phyloP scores from a whole-genome alignment of 2,113 vertebrate genomes.

The Sebastes schlegelii region DNA sequence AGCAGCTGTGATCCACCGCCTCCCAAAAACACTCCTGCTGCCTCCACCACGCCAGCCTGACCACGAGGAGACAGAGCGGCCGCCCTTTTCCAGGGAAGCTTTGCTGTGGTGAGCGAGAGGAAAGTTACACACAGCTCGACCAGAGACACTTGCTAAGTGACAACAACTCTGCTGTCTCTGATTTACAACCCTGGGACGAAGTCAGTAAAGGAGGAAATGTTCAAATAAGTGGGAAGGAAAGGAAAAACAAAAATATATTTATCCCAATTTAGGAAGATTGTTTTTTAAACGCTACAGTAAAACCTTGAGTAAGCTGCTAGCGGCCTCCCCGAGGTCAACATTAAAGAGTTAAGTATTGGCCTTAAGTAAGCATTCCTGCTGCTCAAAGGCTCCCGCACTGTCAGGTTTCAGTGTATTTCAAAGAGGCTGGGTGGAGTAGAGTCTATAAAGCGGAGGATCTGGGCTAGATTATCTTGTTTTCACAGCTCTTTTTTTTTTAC shows the following conservation, averaged over 20 bases:
- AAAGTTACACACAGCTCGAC: constrained; percentile 30
- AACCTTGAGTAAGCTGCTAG: not conserved
- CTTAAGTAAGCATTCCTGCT: constrained; percentile 17
- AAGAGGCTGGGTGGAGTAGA: constrained; percentile 35
- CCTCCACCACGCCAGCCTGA: constrained; percentile 42
- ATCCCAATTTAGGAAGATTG: not conserved
- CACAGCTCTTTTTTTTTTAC: constrained; percentile 19
- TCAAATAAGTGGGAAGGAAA: not conserved
- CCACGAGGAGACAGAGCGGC: constrained; percentile 52
- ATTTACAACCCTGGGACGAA: constrained; percentile 19
- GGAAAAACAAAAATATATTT: not conserved
- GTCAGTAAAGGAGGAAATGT: constrained; percentile 13
- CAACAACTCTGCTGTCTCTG: not conserved
- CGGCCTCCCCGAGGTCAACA: constrained; percentile 1
- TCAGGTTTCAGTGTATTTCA: constrained; percentile 10
- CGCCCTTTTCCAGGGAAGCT: constrained; percentile 25
- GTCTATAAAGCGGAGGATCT: constrained; percentile 29
- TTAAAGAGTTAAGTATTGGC: constrained; percentile 12
- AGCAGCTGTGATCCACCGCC: constrained; percentile 39
- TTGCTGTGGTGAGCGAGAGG: constrained; percentile 13
- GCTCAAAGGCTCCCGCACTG: not conserved
- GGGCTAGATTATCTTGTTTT: constrained; percentile 54
- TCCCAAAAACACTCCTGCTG: constrained; percentile 41
- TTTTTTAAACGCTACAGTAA: not conserved
- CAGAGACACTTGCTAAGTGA: constrained; percentile 10